These are phyloP conservation scores for Epizoanthus stellaris DNA, from an alignment of 92 coral and sea anemone species.

Conservation along the genomic window DNA sequence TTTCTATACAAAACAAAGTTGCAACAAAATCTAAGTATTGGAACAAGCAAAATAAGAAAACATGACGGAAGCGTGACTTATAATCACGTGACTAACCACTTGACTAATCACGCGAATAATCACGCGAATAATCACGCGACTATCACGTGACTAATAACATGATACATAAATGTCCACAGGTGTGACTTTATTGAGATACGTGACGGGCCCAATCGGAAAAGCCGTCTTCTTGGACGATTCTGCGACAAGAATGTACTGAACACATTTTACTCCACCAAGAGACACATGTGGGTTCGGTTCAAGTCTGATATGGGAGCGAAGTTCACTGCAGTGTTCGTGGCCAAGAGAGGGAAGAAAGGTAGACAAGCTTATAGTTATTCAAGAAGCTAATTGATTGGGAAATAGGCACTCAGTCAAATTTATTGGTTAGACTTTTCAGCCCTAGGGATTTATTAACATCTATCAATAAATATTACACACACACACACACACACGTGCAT, in stretches of 20 bases:
- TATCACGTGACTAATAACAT: background rate
- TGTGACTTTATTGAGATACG: slow-evolving; percentile 42
- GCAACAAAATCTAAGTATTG: no score
- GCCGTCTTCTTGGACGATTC: slow-evolving; percentile 22
- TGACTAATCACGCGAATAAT: background rate
- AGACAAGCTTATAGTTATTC: background rate
- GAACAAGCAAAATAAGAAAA: background rate
- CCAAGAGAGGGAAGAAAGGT: slow-evolving; percentile 17
- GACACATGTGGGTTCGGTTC: slow-evolving; percentile 40
- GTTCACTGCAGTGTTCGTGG: slow-evolving; percentile 30
- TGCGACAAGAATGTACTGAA: slow-evolving; percentile 14
- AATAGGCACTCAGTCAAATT: no score
- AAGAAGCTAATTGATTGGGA: no score
- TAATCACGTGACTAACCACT: background rate
- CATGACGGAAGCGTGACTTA: background rate
- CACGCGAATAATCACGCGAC: background rate
- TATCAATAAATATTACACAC: no score
- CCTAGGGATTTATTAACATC: no score
- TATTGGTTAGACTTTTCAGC: no score
- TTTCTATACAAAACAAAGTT: no score
- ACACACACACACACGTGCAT: no score
- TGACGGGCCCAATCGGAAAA: slow-evolving; percentile 29
- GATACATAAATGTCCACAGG: background rate
- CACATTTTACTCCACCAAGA: slow-evolving; percentile 35
- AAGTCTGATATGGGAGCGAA: slow-evolving; percentile 24